Percentiles rank a stretch among this genome's conserved stretches.
phyloP scores from a whole-genome alignment of 2,888 invertebrate species.

The Cotesia congregata region DNA sequence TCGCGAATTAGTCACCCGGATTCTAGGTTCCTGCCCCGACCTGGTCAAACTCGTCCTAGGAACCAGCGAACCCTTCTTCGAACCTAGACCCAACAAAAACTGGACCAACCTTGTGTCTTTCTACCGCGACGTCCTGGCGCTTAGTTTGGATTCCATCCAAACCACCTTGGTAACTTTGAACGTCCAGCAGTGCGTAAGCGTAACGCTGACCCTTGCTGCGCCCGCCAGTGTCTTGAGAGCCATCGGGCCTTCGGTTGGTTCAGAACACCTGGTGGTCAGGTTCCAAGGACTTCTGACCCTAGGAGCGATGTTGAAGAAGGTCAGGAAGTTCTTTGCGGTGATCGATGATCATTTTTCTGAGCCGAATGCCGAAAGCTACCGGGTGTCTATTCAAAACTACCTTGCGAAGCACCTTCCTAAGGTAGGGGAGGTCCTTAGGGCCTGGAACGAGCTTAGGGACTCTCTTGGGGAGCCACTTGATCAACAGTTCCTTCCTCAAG shows the following conservation, averaged over 20 bases:
- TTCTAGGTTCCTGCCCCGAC: constrained; percentile 80
- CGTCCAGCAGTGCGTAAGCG: constrained; percentile 72
- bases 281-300: constrained; percentile 66
- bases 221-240: constrained; percentile 72
- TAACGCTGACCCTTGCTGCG: constrained; percentile 72
- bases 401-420: constrained; percentile 62
- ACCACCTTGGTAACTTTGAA: constrained; percentile 67
- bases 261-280: constrained; percentile 59
- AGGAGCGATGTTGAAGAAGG: constrained; percentile 69
- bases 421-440: constrained; percentile 60
- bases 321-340: constrained; percentile 61
- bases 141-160: no score
- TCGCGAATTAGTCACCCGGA: constrained; percentile 76
- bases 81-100: constrained; percentile 70
- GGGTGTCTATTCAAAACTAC: constrained; percentile 21
- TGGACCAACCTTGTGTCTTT: constrained; percentile 64
- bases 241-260: constrained; percentile 56
- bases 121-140: constrained; percentile 52
- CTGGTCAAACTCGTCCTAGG: constrained; percentile 76
- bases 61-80: constrained; percentile 75
- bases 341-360: constrained; percentile 44
- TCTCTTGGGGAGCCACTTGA: neutral
- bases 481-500: no score
- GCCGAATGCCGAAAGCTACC: constrained; percentile 46
- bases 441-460: constrained; percentile 60